These are phyloP conservation scores for Lithobius niger DNA, from an alignment of 1,140 invertebrate species.

Conservation along the genomic window DNA sequence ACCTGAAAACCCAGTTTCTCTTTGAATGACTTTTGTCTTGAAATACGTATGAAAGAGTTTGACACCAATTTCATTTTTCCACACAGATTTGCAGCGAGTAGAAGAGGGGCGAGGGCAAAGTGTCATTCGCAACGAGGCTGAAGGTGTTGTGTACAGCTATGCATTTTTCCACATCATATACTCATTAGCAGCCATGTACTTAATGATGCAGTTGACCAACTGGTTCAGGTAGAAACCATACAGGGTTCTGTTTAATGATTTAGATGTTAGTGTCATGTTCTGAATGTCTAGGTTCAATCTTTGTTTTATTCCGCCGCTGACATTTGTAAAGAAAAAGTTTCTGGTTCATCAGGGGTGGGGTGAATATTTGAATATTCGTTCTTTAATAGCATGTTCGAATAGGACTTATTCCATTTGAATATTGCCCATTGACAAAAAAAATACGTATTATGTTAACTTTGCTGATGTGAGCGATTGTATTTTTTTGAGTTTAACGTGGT, in stretches of 20 bases:
- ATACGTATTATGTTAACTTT: too few species aligned
- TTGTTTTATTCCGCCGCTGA: too few species aligned
- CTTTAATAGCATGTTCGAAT: too few species aligned
- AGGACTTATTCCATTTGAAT: too few species aligned
- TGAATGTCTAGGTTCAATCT: too few species aligned
- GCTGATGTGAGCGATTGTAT: too few species aligned
- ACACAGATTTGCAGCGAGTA: conserved; percentile 4
- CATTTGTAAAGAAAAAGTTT: too few species aligned
- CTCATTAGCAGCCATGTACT: conserved; percentile 31
- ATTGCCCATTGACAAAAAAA: too few species aligned
- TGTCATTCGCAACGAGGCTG: conserved; percentile 31
- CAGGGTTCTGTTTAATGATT: background rate
- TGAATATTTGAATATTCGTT: too few species aligned
- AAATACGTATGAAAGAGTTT: background rate
- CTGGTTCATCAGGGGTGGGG: too few species aligned
- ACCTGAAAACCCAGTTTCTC: conserved; percentile 4
- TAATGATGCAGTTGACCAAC: conserved; percentile 39
- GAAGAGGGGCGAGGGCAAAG: conserved; percentile 28
- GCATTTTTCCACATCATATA: conserved; percentile 36
- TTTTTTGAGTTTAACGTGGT: too few species aligned
- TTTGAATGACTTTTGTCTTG: background rate
- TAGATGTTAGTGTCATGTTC: too few species aligned
- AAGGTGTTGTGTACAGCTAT: conserved; percentile 32
- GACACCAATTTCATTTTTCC: background rate
- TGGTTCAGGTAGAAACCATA: conserved; percentile 32